Evolutionary conservation across 2,888 invertebrate species (phyloP).

Genomic region (Agelastica alni): DNA sequence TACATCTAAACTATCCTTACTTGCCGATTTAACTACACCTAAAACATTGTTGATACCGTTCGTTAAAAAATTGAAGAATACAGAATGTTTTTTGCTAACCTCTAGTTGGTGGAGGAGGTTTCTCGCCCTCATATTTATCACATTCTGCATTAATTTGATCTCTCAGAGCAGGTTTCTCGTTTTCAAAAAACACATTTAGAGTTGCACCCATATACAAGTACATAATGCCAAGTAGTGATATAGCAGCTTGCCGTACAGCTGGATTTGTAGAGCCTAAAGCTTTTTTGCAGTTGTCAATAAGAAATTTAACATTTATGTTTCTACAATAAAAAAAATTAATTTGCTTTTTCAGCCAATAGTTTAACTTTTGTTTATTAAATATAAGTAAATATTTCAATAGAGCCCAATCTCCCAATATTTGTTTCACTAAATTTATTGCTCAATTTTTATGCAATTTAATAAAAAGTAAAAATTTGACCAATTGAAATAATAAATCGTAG

Average conservation of each 20-base stretch:
- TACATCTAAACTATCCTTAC: constrained; percentile 59
- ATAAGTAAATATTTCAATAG: too few species aligned
- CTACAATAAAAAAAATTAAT: constrained; percentile 42
- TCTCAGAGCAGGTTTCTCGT: constrained; percentile 81
- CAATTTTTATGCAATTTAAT: too few species aligned
- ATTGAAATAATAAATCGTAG: too few species aligned
- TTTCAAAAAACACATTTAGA: constrained; percentile 78
- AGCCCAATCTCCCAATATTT: too few species aligned
- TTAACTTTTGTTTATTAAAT: too few species aligned
- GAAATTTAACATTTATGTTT: constrained; percentile 68
- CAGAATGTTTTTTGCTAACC: constrained; percentile 58
- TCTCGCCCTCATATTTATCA: constrained; percentile 77
- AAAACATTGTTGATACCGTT: constrained; percentile 7
- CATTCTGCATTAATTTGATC: constrained; percentile 86
- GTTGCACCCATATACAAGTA: constrained; percentile 81
- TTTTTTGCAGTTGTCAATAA: constrained; percentile 80
- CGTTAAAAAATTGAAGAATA: too few species aligned
- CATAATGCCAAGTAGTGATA: constrained; percentile 74
- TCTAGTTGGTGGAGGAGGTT: constrained; percentile 75
- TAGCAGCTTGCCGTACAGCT: constrained; percentile 76
- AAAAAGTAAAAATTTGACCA: too few species aligned
- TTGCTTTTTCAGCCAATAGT: too few species aligned
- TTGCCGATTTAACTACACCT: constrained; percentile 58
- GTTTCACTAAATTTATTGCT: too few species aligned
- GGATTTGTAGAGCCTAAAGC: constrained; percentile 85